Conservation (phyloP, 2,888 invertebrate genomes). For the Apeira syringaria region DNA sequence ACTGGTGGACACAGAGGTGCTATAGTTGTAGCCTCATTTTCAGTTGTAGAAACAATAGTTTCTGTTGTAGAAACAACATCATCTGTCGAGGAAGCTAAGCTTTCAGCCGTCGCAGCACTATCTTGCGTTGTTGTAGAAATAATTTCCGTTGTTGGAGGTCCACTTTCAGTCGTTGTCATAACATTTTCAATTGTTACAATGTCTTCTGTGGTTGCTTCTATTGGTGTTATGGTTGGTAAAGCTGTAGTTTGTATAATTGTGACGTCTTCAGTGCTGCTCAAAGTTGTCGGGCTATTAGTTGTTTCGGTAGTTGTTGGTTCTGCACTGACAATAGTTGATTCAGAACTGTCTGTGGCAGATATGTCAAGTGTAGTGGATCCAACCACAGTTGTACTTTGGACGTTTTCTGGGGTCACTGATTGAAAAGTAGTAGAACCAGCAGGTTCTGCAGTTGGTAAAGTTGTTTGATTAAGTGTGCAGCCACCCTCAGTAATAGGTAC, state of each 20-base stretch:
- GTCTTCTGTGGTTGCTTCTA: not conserved
- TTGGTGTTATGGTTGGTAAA: not conserved
- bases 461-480: slow-evolving; percentile 23
- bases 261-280: not conserved
- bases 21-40: slow-evolving; percentile 3
- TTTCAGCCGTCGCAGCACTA: slow-evolving; percentile 7
- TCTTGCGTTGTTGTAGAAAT: not conserved
- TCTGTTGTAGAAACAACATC: not conserved
- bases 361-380: not conserved
- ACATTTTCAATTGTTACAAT: not conserved
- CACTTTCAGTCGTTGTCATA: not conserved
- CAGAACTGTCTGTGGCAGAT: not conserved
- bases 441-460: not conserved
- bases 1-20: slow-evolving; percentile 34
- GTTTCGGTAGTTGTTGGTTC: too few relatives aligned
- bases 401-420: slow-evolving; percentile 2
- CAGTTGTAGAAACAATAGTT: slow-evolving; percentile 5
- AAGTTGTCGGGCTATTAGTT: too few relatives aligned
- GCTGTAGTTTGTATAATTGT: not conserved
- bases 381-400: slow-evolving; percentile 1
- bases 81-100: not conserved
- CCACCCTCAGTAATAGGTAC: slow-evolving; percentile 33
- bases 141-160: not conserved
- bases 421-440: not conserved
- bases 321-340: too few relatives aligned